Evolutionary conservation across 2,797 vertebrate species (phyloP), one percentile per base, ranked within the genome.

Genomic region (Xenentodon cancila): DNA sequence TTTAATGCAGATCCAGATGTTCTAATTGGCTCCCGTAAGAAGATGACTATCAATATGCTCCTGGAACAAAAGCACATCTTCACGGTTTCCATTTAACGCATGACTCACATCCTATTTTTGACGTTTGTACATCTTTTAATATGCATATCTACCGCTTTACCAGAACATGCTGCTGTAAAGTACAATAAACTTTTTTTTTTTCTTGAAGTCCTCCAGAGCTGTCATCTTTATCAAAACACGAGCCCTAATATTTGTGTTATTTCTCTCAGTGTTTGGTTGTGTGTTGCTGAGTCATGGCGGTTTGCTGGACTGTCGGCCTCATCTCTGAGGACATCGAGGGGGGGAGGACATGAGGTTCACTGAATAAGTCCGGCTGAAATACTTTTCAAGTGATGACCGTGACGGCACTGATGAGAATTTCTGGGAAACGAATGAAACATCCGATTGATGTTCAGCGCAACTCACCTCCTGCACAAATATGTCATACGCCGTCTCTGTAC

Each of bases 391-490:
- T 73, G 58, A 77, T 59, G 50, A 59, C 54, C 68, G 4, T 19
- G 49, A 19, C 19, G n/a, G 32, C 18, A 53, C 61, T 68, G 32
- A 49, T 16, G 20, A 63, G 40, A 22, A 52, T 66, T 67, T 81
- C 67, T 64, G 48, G 66, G 72, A 84, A 84, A 73, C 68, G 45
- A 79, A 84, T 78, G 62, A 74, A 81, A 70, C 53, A 65, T 53
- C 59, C 1, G 22, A 53, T 51, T 37, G 46, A 68, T 55, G 30
- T 20, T 69, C 21, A 69, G 53, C 32, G 58, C 27, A 61, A 52
- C 50, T 53, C 43, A 53, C 44, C 51, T 1, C 37, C 13, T 40
- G 13, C 37, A 15, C 13, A 11, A 15, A 40, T 15, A 40, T 2
- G 75, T 64, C 53, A 84, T 78, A 12, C 1, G 0, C 46, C 5